Conservation (phyloP, 2,113 vertebrate species). For the Petroica traversi region DNA sequence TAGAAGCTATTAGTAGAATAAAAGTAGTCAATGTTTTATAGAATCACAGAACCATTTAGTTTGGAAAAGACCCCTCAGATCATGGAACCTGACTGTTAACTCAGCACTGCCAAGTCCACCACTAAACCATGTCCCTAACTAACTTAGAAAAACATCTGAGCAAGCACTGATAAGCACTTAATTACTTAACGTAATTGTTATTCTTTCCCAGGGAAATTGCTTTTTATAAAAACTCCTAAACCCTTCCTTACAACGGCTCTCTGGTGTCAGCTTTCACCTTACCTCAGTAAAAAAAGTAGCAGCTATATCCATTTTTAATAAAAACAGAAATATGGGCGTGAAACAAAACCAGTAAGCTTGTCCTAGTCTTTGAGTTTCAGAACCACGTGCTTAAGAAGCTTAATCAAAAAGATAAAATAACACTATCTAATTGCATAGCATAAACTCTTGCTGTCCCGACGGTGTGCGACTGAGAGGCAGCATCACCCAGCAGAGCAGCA, state of each 20-base stretch:
- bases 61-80: background rate
- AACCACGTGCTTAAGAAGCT: background rate
- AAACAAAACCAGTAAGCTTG: background rate
- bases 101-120: background rate
- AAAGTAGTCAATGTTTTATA: background rate
- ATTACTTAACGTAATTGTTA: background rate
- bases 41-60: background rate
- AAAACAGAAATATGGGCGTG: background rate
- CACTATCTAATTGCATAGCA: background rate
- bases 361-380: background rate
- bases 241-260: background rate
- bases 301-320: background rate
- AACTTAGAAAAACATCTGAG: background rate
- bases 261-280: background rate
- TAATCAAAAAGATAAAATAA: background rate
- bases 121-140: background rate
- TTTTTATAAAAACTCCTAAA: background rate
- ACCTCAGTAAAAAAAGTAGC: background rate
- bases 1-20: background rate
- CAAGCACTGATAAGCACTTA: background rate
- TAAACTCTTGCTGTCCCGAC: fast-evolving
- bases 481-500: background rate
- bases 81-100: background rate
- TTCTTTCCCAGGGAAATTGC: background rate
- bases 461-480: fast-evolving